These are phyloP conservation scores for Sarcoramphus papa DNA, from an alignment of 2,797 vertebrate species.

Conservation along the genomic window DNA sequence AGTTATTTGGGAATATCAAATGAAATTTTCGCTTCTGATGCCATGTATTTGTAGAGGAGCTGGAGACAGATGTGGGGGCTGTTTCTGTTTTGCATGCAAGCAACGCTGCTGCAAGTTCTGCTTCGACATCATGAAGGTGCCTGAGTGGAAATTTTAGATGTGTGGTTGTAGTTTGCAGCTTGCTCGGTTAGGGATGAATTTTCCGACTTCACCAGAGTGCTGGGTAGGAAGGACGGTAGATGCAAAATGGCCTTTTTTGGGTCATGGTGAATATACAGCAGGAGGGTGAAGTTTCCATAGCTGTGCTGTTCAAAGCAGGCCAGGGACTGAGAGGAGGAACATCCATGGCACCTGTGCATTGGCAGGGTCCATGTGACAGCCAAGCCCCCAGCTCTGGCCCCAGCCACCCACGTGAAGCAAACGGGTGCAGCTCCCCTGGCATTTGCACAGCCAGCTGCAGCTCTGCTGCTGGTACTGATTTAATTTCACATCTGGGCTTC, in stretches of 20 bases:
- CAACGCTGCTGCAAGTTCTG: background rate
- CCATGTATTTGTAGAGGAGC: background rate
- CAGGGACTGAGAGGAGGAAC: background rate
- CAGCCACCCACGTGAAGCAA: background rate
- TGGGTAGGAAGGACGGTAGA: background rate
- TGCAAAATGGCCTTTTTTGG: background rate
- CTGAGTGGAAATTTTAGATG: background rate
- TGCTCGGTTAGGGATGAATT: fast-evolving
- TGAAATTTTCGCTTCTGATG: background rate
- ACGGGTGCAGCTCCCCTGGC: background rate
- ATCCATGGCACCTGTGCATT: background rate
- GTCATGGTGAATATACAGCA: background rate
- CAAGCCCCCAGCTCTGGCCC: background rate
- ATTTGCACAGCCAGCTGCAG: background rate
- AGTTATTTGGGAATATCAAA: background rate
- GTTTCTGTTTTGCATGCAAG: background rate
- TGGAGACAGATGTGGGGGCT: background rate
- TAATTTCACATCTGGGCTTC: background rate
- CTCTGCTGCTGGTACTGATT: background rate
- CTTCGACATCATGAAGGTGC: background rate
- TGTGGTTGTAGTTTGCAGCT: background rate
- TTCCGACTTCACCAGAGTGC: background rate
- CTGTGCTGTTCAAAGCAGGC: background rate
- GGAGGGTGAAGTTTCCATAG: background rate
- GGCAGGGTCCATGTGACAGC: background rate